Conservation (phyloP, 1,140 invertebrate species). For the Colletes latitarsis region DNA sequence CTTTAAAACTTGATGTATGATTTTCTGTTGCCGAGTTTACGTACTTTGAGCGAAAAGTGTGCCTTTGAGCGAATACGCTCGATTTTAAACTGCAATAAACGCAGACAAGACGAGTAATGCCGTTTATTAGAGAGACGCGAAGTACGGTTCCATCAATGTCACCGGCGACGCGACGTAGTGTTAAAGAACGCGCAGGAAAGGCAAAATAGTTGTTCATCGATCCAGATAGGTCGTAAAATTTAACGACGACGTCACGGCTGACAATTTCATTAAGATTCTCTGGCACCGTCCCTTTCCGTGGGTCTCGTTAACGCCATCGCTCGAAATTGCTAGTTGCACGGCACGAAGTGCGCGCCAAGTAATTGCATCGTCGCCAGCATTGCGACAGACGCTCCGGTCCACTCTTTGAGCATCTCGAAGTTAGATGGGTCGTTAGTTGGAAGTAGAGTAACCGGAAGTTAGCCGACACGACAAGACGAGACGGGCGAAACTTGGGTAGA, state of each 20-base stretch:
- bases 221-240: background rate
- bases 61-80: too few relatives aligned
- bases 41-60: too few relatives aligned
- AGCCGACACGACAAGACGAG: slow-evolving; percentile 21
- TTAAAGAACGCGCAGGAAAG: background rate
- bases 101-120: too few relatives aligned
- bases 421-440: slow-evolving; percentile 51
- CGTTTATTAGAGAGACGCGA: too few relatives aligned
- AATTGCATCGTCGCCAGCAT: slow-evolving; percentile 44
- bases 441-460: slow-evolving; percentile 50
- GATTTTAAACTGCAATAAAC: too few relatives aligned
- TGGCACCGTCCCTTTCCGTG: background rate
- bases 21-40: too few relatives aligned
- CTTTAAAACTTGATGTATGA: too few relatives aligned
- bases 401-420: slow-evolving; percentile 45
- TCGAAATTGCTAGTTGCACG: slow-evolving; percentile 44
- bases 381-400: slow-evolving; percentile 41
- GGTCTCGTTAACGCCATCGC: slow-evolving; percentile 38
- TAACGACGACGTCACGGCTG: background rate
- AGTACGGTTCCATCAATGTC: too few relatives aligned
- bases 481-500: background rate
- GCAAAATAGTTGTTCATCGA: background rate
- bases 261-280: slow-evolving; percentile 46
- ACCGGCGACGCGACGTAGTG: too few relatives aligned
- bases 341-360: slow-evolving; percentile 23